Evolutionary conservation across 2,113 vertebrate genomes (phyloP).

Genomic region (Capreolus pygargus): DNA sequence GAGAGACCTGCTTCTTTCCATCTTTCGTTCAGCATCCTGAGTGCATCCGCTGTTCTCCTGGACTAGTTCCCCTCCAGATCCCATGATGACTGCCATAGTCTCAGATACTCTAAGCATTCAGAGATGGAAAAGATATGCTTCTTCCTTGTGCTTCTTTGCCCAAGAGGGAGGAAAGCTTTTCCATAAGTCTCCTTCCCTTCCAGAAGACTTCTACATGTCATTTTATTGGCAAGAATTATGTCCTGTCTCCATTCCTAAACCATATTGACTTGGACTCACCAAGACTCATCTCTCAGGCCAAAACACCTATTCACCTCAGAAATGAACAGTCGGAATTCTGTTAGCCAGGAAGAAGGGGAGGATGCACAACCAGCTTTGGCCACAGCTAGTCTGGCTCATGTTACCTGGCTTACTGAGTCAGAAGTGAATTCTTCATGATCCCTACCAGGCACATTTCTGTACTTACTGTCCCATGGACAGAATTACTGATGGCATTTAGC

Average conservation of each 20-base stretch:
- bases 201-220: background rate
- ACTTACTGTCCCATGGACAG: background rate
- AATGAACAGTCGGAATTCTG: background rate
- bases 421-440: background rate
- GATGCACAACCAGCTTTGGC: rapidly evolving
- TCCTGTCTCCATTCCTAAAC: background rate
- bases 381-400: background rate
- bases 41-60: background rate
- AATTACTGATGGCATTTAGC: background rate
- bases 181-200: background rate
- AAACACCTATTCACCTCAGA: background rate
- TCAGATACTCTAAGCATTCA: background rate
- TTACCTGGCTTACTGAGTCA: background rate
- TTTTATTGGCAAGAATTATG: background rate
- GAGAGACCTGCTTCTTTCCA: background rate
- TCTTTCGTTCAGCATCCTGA: background rate
- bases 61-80: background rate
- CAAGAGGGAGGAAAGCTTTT: background rate
- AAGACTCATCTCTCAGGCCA: background rate
- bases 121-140: background rate
- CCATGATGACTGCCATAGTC: background rate
- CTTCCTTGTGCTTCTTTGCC: background rate
- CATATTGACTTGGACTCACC: background rate
- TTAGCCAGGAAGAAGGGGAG: background rate
- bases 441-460: background rate